Evolutionary conservation across 2,113 vertebrate genomes (phyloP), one percentile per base, ranked within the genome.

Genomic region (Oreochromis niloticus): DNA sequence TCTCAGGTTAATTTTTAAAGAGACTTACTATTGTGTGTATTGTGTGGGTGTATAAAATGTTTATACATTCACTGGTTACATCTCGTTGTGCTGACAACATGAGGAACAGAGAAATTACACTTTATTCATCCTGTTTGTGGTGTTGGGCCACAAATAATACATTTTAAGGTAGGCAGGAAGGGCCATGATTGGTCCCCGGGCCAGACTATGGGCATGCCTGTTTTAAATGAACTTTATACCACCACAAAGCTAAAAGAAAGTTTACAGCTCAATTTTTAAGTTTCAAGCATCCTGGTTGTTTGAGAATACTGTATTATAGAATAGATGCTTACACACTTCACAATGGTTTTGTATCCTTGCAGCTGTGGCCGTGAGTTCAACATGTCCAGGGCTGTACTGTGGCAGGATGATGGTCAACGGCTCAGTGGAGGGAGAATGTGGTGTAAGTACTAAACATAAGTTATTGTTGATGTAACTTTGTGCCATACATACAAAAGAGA

Each of bases 341-440:
- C 41, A 19, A 6, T 46, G 68, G 68, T 4, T 54, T 11, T 86
- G n/a, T 56, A 1, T 90, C 32, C 80, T 1, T 94, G 90, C 95
- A 98, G 97, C 95, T 93, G 97, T 98, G 87, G 96, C 96, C 90
- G 96, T 97, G 95, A 97, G 96, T 80, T 96, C 95, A 56, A 96
- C 97, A n/a, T 98, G 98, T 92, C 97, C 98, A 36, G 98, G 98
- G 79, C 95, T 97, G 78, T 98, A 98, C 90, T 98, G 98, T 92
- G 98, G 98, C 90, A 97, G 97, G 94, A 94, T 95, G 9, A 80
- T 96, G 9, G 86, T 97, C 19, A 97, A 96, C 43, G 96, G 97
- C 50, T 94, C 97, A 4, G 87, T 94, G 41, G 95, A 97, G 81
- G 97, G 97, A 93, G 97, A 97, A 7, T 98, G 98, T 97, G 98